phyloP scores from a whole-genome alignment of 2,888 invertebrate species.

The Clusia tigrina region DNA sequence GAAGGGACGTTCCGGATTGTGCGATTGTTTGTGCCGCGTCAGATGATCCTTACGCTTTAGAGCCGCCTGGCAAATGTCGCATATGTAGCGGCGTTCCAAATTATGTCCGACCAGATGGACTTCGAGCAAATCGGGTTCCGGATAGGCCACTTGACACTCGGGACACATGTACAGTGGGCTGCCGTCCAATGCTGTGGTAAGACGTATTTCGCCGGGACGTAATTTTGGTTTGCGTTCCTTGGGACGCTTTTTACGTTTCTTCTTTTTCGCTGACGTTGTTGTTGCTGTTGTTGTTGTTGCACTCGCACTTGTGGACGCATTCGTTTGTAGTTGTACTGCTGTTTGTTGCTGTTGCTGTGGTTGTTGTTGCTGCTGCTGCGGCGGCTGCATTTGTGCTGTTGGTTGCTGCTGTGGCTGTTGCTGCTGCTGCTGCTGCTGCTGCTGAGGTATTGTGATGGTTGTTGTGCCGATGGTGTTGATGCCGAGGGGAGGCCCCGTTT shows the following conservation, averaged over 20 bases:
- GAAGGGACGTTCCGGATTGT: constrained; percentile 87
- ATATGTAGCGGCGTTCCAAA: constrained; percentile 82
- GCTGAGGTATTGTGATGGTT: constrained; percentile 63
- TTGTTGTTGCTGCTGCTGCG: constrained; percentile 35
- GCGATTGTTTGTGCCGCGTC: constrained; percentile 86
- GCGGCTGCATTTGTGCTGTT: constrained; percentile 42
- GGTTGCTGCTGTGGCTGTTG: constrained; percentile 46
- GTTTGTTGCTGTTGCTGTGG: constrained; percentile 35
- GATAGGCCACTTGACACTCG: constrained; percentile 89
- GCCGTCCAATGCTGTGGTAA: constrained; percentile 82
- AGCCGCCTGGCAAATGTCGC: constrained; percentile 89
- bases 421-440: constrained; percentile 50
- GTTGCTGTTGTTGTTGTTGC: constrained; percentile 48
- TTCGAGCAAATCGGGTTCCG: constrained; percentile 82
- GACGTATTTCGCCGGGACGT: constrained; percentile 82
- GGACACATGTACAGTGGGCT: constrained; percentile 87
- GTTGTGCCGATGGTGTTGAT: constrained; percentile 55
- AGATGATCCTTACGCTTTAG: constrained; percentile 87
- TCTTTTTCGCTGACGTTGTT: constrained; percentile 71
- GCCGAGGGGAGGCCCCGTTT: constrained; percentile 60
- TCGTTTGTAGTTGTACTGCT: constrained; percentile 30
- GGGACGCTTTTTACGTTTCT: constrained; percentile 79
- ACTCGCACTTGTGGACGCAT: constrained; percentile 36
- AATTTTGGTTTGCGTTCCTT: constrained; percentile 79
- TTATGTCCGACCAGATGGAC: constrained; percentile 86